Evolutionary conservation across 2,888 invertebrate genomes (phyloP), one percentile per base, ranked within the genome.

Genomic region (Zelleria hepariella): DNA sequence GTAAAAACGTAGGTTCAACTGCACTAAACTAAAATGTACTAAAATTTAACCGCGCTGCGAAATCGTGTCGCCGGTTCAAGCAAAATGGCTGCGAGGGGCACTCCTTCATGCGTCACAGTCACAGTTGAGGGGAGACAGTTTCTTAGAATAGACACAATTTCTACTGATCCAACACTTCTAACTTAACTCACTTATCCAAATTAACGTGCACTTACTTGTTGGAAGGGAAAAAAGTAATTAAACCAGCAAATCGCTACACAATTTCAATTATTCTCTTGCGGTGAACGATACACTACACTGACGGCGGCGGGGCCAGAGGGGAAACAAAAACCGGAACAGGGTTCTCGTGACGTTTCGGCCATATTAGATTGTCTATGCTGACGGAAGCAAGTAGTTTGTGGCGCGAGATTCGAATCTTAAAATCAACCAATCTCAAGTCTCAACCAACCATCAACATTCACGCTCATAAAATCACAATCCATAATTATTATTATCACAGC

Each of bases 41-140:
- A 26, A 51, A 58, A 26, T 51, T 24, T 5, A 84, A 83, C 81
- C 85, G 76, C 87, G 78, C 85, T 76, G 79, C 75, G 75, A 81
- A 81, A 86, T 84, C 86, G 89, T 88, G 88, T 83, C 80, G 88
- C 89, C 89, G 89, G 88, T 72, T 79, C 78, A 74, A 74, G 86
- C 88, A 90, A 89, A 90, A 89, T 90, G 89, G 89, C 89, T 89
- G 80, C 78, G 73, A 83, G 76, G 68, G 75, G 23, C 20, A 80
- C 90, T 83, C 91, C 91, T 91, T 91, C 90, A 90, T 91, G 91
- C 91, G 91, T 91, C 91, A 91, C 89, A 89, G 75, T 82, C 82
- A 85, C 85, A 79, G 73, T 76, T 77, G 75, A 73, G 70, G 72
- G 67, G 69, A 73, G 69, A 69, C 66, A 66, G 69, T 68, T 71